A percentile compares a stretch with the other conserved stretches of the same genome.
These are phyloP conservation scores for Pitangus sulphuratus DNA, from an alignment of 2,797 vertebrate genomes.

Conservation along the genomic window DNA sequence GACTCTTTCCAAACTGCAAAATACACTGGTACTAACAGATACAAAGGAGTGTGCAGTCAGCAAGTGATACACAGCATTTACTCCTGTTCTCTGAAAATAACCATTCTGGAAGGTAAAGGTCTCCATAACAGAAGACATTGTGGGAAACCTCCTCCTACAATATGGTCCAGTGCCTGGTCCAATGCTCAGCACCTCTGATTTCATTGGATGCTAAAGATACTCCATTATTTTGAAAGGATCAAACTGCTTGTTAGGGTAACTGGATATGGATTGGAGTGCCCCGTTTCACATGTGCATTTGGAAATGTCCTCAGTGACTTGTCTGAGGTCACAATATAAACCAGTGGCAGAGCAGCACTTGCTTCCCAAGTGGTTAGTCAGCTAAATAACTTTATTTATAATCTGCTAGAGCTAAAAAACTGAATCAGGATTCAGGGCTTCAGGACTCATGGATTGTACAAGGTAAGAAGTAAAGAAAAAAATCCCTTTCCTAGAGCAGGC, in stretches of 20 bases:
- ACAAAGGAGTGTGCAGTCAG: not conserved
- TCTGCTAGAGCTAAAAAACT: not conserved
- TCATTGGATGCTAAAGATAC: not conserved
- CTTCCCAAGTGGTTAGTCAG: not conserved
- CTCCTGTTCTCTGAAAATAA: not conserved
- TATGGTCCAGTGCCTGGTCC: not conserved
- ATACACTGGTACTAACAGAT: not conserved
- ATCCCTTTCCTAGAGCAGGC: not conserved
- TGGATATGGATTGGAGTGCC: not conserved
- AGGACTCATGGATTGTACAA: not conserved
- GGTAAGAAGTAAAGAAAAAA: not conserved
- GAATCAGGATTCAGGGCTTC: not conserved
- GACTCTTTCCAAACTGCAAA: constrained; percentile 15
- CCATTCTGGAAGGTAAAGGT: not conserved
- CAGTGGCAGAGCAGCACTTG: not conserved
- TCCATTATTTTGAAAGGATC: not conserved
- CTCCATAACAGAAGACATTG: not conserved
- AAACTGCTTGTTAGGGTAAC: not conserved
- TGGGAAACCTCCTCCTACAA: not conserved
- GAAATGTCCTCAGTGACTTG: not conserved
- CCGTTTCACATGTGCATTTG: not conserved
- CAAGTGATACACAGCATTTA: not conserved
- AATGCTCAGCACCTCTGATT: not conserved
- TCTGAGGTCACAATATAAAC: not conserved
- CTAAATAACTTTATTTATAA: not conserved